Conservation (phyloP, 2,888 invertebrate genomes). For the Pyrrhopygopsis socrates region DNA sequence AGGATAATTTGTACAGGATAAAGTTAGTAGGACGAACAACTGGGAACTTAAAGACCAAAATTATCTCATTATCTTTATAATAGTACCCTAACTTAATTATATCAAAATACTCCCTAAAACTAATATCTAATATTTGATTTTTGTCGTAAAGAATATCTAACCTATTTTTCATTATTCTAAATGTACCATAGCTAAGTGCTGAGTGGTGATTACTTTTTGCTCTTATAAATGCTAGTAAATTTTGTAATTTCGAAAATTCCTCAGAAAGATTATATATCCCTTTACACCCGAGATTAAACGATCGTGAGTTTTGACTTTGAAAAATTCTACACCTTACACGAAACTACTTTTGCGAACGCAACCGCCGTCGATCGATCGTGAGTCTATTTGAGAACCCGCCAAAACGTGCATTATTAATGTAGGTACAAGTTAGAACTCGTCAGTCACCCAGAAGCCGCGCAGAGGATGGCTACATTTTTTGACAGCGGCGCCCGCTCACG, state of each 20-base stretch:
- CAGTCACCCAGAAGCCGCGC: background rate
- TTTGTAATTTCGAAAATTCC: no score
- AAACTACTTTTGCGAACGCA: slow-evolving; percentile 28
- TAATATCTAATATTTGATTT: no score
- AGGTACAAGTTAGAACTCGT: background rate
- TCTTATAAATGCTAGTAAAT: no score
- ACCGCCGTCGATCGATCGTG: slow-evolving; percentile 8
- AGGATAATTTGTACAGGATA: background rate
- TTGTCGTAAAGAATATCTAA: no score
- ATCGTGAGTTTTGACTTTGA: slow-evolving; percentile 33
- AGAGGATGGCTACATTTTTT: slow-evolving; percentile 9
- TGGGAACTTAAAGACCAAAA: slow-evolving; percentile 30
- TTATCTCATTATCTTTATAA: no score
- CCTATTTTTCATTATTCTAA: no score
- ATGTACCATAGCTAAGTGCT: no score
- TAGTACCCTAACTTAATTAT: no score
- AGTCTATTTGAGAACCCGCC: background rate
- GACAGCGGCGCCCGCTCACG: background rate
- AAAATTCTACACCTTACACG: background rate
- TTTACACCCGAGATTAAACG: background rate
- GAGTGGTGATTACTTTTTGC: no score
- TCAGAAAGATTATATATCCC: background rate
- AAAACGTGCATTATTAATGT: background rate
- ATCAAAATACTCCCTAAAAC: no score
- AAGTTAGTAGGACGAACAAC: slow-evolving; percentile 22